Conservation (phyloP, 2,113 vertebrate species). For the Bombycilla garrulus region DNA sequence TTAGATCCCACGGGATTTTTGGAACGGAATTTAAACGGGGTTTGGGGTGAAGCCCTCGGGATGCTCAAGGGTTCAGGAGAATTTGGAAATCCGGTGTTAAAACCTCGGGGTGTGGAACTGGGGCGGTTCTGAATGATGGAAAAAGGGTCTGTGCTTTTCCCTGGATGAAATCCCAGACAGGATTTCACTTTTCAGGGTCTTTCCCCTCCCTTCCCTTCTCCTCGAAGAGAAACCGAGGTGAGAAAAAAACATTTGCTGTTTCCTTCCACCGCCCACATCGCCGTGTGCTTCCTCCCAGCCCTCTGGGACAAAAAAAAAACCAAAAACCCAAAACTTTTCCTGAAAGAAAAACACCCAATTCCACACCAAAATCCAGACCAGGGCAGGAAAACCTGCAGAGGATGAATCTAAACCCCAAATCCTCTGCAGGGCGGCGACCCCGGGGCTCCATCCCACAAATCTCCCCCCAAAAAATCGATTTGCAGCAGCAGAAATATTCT, state of each 20-base stretch:
- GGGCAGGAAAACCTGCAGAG: background rate
- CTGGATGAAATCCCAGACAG: accelerated
- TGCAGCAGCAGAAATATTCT: accelerated
- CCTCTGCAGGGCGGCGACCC: accelerated
- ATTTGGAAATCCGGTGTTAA: background rate
- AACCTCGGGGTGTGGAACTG: accelerated
- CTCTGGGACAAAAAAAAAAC: background rate
- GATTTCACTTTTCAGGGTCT: background rate
- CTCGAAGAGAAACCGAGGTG: background rate
- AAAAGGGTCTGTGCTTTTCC: accelerated
- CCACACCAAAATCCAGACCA: background rate
- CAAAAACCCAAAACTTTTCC: no score
- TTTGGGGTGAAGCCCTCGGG: background rate
- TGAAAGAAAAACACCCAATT: background rate
- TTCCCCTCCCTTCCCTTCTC: background rate
- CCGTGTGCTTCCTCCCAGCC: background rate
- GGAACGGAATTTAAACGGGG: background rate
- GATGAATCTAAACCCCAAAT: accelerated
- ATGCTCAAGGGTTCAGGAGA: accelerated
- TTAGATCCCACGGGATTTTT: accelerated
- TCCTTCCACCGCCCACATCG: background rate
- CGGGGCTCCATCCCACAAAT: background rate
- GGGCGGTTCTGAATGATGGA: accelerated
- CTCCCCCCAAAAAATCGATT: no score
- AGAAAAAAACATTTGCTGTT: background rate